Conservation (phyloP, 2,797 vertebrate genomes). For the Cyclura pinguis region DNA sequence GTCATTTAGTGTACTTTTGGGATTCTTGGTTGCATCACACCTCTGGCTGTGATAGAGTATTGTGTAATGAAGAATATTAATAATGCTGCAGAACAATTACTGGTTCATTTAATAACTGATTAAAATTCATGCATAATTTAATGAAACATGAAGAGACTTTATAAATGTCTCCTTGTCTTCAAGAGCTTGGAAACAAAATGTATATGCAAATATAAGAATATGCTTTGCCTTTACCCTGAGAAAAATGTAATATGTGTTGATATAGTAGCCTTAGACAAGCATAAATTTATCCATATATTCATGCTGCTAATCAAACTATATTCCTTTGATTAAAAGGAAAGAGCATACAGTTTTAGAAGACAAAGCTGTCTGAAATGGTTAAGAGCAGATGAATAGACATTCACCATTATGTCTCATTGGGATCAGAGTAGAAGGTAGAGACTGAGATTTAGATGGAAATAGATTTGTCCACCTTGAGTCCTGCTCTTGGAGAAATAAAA, state of each 20-base stretch:
- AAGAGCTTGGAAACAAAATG: slow-evolving; percentile 76
- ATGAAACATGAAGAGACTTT: slow-evolving; percentile 79
- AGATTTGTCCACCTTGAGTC: too few species aligned
- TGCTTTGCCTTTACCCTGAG: slow-evolving; percentile 72
- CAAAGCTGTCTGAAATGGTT: not conserved
- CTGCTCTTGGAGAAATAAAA: too few species aligned
- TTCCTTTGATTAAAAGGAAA: slow-evolving; percentile 45
- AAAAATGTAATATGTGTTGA: slow-evolving; percentile 70
- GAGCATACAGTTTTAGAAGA: slow-evolving; percentile 47
- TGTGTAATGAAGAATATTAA: slow-evolving; percentile 84
- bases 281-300: slow-evolving; percentile 67
- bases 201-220: slow-evolving; percentile 76
- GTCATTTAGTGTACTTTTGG: slow-evolving; percentile 73
- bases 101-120: slow-evolving; percentile 84
- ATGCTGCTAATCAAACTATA: slow-evolving; percentile 65
- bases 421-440: too few species aligned
- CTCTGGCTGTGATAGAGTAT: slow-evolving; percentile 77
- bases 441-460: not conserved
- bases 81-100: slow-evolving; percentile 83
- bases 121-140: slow-evolving; percentile 87
- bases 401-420: not conserved
- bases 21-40: slow-evolving; percentile 75
- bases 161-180: slow-evolving; percentile 80
- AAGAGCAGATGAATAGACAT: not conserved
- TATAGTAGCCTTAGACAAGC: slow-evolving; percentile 75